Evolutionary conservation across 1,140 invertebrate genomes (phyloP), one percentile per base, ranked within the genome.

Genomic region (Gonioctena quinquepunctata): DNA sequence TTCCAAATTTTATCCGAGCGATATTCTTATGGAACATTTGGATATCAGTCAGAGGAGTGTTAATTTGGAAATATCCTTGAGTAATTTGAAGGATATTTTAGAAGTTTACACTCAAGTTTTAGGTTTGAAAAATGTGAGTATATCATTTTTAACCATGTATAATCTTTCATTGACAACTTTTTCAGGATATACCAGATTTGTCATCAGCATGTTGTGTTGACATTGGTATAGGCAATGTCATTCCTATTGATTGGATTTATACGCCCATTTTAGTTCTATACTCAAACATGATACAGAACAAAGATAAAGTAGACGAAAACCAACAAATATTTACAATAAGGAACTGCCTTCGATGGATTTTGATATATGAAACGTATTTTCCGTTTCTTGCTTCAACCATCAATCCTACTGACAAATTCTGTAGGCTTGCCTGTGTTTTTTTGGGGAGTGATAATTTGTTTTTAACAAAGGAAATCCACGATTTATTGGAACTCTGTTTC

Each of bases 241-340:
- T 91, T 72, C 90, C 90, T 0, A 86, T 87, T 76, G 90, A 91
- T 77, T 91, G 90, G 90, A 86, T 90, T 5, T 91, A 90, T 74
- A 83, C 90, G 26, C 90, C 90, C 1, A 84, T 91, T 18, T 81
- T 91, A 1, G 83, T 86, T 27, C 76, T 88, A 25, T 90, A 90
- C 65, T 82, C 85, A 1, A 87, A 85, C 26, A 85, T 86, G 18
- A 77, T 81, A 28, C 78, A 83, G 67, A 77, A 83, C 6, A 80
- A 78, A 60, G 79, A 79, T 74, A 66, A 75, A n/a, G 70, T 75
- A 62, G 68, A 79, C 26, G 76, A 79, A 71, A 73, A 81, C 19
- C 82, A 83, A 67, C 82, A 85, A 77, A 79, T 83, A 42, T 82
- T 84, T 22, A 78, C 87, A 54, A 67, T 79, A 52, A 80, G 73